phyloP scores from a whole-genome alignment of 2,113 vertebrate species.

The Semnornis frantzii region DNA sequence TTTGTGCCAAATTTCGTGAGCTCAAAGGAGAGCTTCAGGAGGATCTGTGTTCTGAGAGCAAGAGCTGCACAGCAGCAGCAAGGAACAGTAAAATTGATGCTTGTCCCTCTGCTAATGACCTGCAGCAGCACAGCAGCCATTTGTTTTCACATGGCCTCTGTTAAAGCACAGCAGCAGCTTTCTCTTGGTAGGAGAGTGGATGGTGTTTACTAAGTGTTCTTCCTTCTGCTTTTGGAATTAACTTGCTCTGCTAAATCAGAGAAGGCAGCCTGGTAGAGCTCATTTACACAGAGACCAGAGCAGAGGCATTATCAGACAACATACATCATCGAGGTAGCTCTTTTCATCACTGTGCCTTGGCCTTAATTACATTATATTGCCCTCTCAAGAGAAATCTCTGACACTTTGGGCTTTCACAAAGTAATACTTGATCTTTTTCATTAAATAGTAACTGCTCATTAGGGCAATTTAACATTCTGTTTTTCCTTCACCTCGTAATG shows the following conservation, averaged over 20 bases:
- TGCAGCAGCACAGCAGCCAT: conserved; percentile 1
- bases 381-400: not conserved
- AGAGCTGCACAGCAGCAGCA: not conserved
- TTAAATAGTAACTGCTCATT: not conserved
- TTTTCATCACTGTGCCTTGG: not conserved
- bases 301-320: not conserved
- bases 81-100: conserved; percentile 4
- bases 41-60: not conserved
- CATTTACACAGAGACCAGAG: not conserved
- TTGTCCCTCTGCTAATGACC: conserved; percentile 46
- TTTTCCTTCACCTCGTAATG: not conserved
- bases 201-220: conserved; percentile 15
- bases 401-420: not conserved
- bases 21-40: not conserved
- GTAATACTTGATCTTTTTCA: conserved; percentile 19
- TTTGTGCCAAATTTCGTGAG: not conserved
- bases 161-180: conserved; percentile 2
- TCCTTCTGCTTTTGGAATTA: not conserved
- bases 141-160: not conserved
- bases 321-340: not conserved
- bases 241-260: not conserved
- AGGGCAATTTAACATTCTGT: not conserved
- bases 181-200: not conserved
- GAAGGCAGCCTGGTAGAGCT: not conserved
- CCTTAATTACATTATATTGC: conserved; percentile 25